Evolutionary conservation across 2,113 vertebrate species (phyloP).

Genomic region (Odocoileus hemionus): DNA sequence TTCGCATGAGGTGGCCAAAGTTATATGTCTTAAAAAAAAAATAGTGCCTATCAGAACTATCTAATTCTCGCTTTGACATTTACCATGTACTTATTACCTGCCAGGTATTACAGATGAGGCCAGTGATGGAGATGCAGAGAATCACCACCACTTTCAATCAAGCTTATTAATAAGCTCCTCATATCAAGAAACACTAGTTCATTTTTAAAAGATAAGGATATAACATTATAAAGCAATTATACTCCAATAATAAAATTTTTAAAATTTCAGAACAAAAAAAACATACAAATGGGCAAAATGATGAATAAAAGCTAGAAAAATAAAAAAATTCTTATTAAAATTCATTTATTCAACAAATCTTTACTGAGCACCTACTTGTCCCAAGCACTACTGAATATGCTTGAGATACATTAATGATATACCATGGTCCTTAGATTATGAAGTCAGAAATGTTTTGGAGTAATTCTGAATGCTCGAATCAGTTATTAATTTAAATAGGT

Average conservation of each 20-base stretch:
- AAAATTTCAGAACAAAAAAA: neutral
- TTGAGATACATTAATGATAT: neutral
- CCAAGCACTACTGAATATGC: neutral
- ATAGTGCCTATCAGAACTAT: neutral
- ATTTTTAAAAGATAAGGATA: neutral
- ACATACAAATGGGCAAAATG: neutral
- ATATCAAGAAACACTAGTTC: neutral
- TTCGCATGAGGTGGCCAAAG: neutral
- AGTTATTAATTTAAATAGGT: neutral
- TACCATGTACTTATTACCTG: neutral
- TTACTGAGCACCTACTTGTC: neutral
- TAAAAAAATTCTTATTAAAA: slow-evolving; percentile 2
- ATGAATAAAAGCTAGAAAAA: neutral
- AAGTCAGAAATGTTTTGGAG: neutral
- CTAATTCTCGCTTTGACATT: neutral
- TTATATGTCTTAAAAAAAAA: neutral
- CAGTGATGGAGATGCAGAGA: neutral
- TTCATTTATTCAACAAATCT: neutral
- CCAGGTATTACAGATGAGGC: neutral
- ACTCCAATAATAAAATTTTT: neutral
- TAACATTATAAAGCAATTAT: neutral
- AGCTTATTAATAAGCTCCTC: neutral
- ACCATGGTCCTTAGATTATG: neutral
- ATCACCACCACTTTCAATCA: neutral
- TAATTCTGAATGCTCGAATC: neutral